Base-by-base conservation (phyloP, 2,888 invertebrate species). In the Oxyteleia sp. region DNA sequence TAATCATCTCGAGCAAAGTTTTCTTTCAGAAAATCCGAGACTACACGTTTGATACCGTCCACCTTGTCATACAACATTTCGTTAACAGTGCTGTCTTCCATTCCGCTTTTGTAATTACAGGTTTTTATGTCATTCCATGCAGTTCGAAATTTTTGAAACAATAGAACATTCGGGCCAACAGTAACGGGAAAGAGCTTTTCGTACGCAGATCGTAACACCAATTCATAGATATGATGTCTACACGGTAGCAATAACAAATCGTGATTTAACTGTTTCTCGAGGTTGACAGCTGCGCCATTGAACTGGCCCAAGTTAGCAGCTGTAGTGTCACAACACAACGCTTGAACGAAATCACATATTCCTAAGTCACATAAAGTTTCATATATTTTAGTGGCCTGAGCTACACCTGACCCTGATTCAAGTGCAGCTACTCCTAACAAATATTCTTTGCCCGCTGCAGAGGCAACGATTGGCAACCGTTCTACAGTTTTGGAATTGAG, bases 1-100 rank as follows among this genome's bases (percentile, higher is more conserved):
- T 88, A 88, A 47, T 88, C 88, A 63, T 86, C 82, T 49, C 84
- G 79, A 16, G 84, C 74, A 41, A 61, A 63, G n/a, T 41, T 74
- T 74, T 68, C 1, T 5, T 11, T 20, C 0, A 59, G 20, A n/a
- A 55, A 13, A 41, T 55, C 53, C 26, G 29, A 53, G 13, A 55
- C 47, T 10, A 20, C 26, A 4, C 16, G 47, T 26, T 66, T 57
- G 41, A 45, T 64, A 23, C 8, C 8, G 11, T 38, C 38, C 2
- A 38, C 38, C 8, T 38, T 38, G 13, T 38, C 8, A n/a, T 8
- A 13, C 8, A 38, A 38, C 2, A n/a, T 38, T 2, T 38, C 8
- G 2, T n/a, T 13, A 4, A 38, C 38, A 13, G 38, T 38, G 2
- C 8, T 8, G 16, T 43, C 43, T 43, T 43, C 13, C 43, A 43